Conservation (phyloP, 64 coral and sea anemone species). For the Pocillopora verrucosa region DNA sequence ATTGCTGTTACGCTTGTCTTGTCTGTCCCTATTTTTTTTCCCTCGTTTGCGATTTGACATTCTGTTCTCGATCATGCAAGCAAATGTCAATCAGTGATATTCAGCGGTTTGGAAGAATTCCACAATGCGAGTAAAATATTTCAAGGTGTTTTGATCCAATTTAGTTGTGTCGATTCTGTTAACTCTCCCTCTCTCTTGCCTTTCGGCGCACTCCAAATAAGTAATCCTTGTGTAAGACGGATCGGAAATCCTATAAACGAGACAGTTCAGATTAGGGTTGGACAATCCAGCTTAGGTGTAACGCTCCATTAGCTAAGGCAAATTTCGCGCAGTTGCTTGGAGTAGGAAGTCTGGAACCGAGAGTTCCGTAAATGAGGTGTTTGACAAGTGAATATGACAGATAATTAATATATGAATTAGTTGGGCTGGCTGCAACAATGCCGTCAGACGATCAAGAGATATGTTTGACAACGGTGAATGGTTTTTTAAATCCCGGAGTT, state of each 20-base stretch:
- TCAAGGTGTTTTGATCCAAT: background rate
- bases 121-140: background rate
- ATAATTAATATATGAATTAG: slow-evolving; percentile 89
- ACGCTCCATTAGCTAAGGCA: slow-evolving; percentile 70
- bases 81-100: background rate
- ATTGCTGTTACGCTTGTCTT: background rate
- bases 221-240: background rate
- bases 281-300: slow-evolving; percentile 32
- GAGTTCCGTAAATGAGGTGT: slow-evolving; percentile 51
- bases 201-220: background rate
- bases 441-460: slow-evolving; percentile 85
- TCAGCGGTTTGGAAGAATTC: background rate
- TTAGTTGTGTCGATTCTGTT: background rate
- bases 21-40: too few relatives aligned
- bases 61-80: too few relatives aligned
- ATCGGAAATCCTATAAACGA: slow-evolving; percentile 27
- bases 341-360: slow-evolving; percentile 77
- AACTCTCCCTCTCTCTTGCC: background rate
- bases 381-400: slow-evolving; percentile 71
- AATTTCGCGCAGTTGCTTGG: slow-evolving; percentile 42
- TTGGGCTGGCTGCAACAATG: slow-evolving; percentile 63
- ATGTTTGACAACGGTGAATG: slow-evolving; percentile 86
- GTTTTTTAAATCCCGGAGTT: slow-evolving; percentile 93
- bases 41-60: too few relatives aligned
- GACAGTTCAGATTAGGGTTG: slow-evolving; percentile 14